Evolutionary conservation across 2,888 invertebrate genomes (phyloP).

Genomic region (Mellilla xanthometata): DNA sequence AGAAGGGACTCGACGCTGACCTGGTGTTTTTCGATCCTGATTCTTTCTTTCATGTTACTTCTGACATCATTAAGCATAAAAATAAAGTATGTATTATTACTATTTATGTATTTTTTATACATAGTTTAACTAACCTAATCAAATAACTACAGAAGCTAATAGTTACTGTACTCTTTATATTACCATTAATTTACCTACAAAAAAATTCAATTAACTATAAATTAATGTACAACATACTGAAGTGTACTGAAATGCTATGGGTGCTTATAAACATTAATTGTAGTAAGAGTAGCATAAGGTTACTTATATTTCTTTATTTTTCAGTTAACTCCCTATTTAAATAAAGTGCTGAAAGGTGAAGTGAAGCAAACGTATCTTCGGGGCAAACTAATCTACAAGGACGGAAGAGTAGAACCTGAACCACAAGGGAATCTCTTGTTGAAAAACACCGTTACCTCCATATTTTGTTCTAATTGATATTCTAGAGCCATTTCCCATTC

Average conservation of each 20-base stretch:
- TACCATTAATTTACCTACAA: no score
- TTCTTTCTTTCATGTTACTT: slow-evolving; percentile 78
- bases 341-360: slow-evolving; percentile 82
- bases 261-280: no score
- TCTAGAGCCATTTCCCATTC: no score
- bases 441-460: no score
- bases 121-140: background rate
- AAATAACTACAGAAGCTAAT: no score
- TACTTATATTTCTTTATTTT: slow-evolving; percentile 21
- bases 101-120: background rate
- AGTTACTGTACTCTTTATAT: no score
- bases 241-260: no score
- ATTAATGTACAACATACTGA: no score
- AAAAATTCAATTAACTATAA: no score
- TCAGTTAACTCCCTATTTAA: slow-evolving; percentile 86
- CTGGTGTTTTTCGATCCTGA: slow-evolving; percentile 88
- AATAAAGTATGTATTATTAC: slow-evolving; percentile 83
- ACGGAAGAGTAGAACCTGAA: slow-evolving; percentile 55
- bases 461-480: no score
- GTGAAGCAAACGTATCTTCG: slow-evolving; percentile 86
- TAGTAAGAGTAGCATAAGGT: no score
- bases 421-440: slow-evolving; percentile 75
- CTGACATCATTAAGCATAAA: slow-evolving; percentile 84
- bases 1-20: slow-evolving; percentile 86
- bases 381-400: slow-evolving; percentile 82